phyloP scores from a whole-genome alignment of 2,888 invertebrate species.

The Polia nebulosa region DNA sequence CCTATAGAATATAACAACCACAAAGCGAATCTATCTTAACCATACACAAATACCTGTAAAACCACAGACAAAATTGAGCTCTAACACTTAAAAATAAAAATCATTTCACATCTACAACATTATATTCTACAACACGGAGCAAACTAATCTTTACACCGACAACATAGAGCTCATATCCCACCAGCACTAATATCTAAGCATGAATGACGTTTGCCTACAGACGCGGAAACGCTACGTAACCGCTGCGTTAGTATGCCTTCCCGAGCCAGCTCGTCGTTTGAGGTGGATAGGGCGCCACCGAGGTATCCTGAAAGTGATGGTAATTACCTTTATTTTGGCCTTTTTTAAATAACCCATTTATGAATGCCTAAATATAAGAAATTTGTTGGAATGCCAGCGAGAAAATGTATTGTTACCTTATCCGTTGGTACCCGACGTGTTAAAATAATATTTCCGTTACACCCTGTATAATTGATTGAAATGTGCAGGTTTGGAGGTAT shows the following conservation, averaged over 20 bases:
- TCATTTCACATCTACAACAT: slow-evolving; percentile 7
- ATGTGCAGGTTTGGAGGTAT: slow-evolving; percentile 76
- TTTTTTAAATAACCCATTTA: too few species aligned
- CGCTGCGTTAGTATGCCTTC: slow-evolving; percentile 96
- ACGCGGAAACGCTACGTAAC: slow-evolving; percentile 90
- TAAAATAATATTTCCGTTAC: too few species aligned
- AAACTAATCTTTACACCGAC: slow-evolving; percentile 36
- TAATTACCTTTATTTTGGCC: slow-evolving; percentile 39
- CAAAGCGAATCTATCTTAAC: slow-evolving; percentile 8
- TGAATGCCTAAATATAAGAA: too few species aligned
- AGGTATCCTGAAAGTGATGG: slow-evolving; percentile 79
- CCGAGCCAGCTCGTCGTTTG: slow-evolving; percentile 93
- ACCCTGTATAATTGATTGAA: neutral
- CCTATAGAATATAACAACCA: slow-evolving; percentile 25
- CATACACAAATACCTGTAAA: slow-evolving; percentile 7
- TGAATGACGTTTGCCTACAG: slow-evolving; percentile 75
- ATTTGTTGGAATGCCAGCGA: too few species aligned
- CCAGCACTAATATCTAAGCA: slow-evolving; percentile 28
- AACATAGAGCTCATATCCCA: slow-evolving; percentile 22
- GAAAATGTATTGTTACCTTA: too few species aligned
- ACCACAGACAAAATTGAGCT: slow-evolving; percentile 6
- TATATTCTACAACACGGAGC: neutral
- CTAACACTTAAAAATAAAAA: neutral
- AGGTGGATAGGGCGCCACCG: slow-evolving; percentile 90
- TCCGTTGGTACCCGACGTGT: too few species aligned